A percentile compares a stretch with the other conserved stretches of the same genome.
Conservation (phyloP, 1,140 invertebrate species). For the Artemia franciscana region DNA sequence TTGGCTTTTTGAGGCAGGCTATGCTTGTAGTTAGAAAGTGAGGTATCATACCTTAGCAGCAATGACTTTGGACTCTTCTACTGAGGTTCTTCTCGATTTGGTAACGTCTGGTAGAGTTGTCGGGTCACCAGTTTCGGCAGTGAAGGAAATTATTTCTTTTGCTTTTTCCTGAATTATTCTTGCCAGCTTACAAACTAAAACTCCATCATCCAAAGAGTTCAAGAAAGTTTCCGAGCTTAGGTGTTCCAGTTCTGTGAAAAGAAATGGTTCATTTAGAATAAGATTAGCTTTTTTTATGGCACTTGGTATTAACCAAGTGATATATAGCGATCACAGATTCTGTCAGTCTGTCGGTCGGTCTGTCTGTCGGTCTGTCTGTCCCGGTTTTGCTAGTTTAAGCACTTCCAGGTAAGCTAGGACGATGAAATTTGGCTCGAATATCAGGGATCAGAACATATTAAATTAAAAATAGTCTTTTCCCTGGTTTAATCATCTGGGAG, state of each 20-base stretch:
- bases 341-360: too few relatives aligned
- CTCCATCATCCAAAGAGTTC: constrained; percentile 50
- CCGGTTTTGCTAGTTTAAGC: too few relatives aligned
- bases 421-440: too few relatives aligned
- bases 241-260: constrained; percentile 37
- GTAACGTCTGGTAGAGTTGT: not conserved
- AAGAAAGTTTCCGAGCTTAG: constrained; percentile 51
- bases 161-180: constrained; percentile 46
- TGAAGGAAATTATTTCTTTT: constrained; percentile 5
- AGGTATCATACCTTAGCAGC: not conserved
- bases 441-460: too few relatives aligned
- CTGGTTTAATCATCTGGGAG: too few relatives aligned
- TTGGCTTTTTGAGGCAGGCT: too few relatives aligned
- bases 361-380: too few relatives aligned
- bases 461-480: too few relatives aligned
- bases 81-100: not conserved
- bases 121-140: constrained; percentile 9
- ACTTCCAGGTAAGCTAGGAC: too few relatives aligned
- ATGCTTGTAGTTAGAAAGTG: too few relatives aligned
- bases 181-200: constrained; percentile 47
- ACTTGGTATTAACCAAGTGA: too few relatives aligned
- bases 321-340: too few relatives aligned
- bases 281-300: constrained; percentile 1
- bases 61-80: not conserved
- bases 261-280: constrained; percentile 4